phyloP scores from a whole-genome alignment of 2,888 invertebrate genomes.

The Ceramica pisi region DNA sequence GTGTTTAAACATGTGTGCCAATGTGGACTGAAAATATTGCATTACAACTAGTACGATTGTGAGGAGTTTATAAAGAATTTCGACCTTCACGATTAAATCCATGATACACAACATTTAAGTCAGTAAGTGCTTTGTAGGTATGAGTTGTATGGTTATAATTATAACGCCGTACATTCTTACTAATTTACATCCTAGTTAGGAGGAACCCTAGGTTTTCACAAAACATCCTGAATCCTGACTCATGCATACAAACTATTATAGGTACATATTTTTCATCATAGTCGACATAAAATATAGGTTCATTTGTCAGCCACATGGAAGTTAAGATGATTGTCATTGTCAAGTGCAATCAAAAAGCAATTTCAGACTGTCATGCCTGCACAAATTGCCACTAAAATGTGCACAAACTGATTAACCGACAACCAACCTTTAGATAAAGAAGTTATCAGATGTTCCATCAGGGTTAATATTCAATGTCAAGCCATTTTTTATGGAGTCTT shows the following conservation, averaged over 20 bases:
- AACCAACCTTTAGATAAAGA: slow-evolving; percentile 37
- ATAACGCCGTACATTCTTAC: slow-evolving; percentile 11
- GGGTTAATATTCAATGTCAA: slow-evolving; percentile 33
- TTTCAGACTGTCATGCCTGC: slow-evolving; percentile 41
- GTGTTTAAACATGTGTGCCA: slow-evolving; percentile 38
- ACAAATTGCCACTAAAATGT: slow-evolving; percentile 28
- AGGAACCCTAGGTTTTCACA: background rate
- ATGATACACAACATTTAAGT: slow-evolving; percentile 45
- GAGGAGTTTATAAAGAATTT: slow-evolving; percentile 66
- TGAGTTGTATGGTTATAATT: slow-evolving; percentile 23
- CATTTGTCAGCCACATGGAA: slow-evolving; percentile 9
- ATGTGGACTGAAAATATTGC: slow-evolving; percentile 46
- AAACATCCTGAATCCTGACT: background rate
- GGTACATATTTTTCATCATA: background rate
- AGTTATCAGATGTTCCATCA: slow-evolving; percentile 28
- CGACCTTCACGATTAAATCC: slow-evolving; percentile 67
- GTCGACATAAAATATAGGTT: background rate
- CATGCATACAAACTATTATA: no score
- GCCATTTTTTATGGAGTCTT: background rate
- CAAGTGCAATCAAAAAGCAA: slow-evolving; percentile 53
- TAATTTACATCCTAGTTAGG: slow-evolving; percentile 6
- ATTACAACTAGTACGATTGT: slow-evolving; percentile 48
- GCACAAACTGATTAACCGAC: slow-evolving; percentile 28
- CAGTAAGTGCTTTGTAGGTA: slow-evolving; percentile 12
- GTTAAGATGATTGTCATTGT: slow-evolving; percentile 21